Evolutionary conservation across 2,888 invertebrate genomes (phyloP), one percentile per base, ranked within the genome.

Genomic region (Gandaritis pyraliata): DNA sequence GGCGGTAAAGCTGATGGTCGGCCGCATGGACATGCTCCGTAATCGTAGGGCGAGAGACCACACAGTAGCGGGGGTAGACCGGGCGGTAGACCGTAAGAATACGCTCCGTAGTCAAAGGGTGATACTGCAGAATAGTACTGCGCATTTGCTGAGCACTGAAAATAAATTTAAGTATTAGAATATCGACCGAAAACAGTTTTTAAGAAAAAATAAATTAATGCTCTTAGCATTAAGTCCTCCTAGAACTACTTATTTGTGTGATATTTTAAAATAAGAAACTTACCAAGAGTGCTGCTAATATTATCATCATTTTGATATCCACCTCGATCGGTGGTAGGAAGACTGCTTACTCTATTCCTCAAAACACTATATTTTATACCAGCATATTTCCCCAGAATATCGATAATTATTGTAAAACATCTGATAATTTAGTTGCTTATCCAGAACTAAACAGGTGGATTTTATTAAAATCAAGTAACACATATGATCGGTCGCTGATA

Each of bases 241-340:
- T n/a, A n/a, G n/a, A n/a, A n/a, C n/a, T n/a, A n/a, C n/a, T n/a
- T n/a, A n/a, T n/a, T n/a, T n/a, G n/a, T n/a, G n/a, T n/a, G n/a
- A n/a, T n/a, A n/a, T n/a, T n/a, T n/a, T n/a, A 47, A 52, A 43
- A 10, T 46, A 54, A 46, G 13, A 23, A 54, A 45, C 79, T 87
- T 81, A 90, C 90, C 79, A 84, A 79, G 45, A 77, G 77, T 65
- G 81, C 77, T 66, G 87, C 66, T 52, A 87, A 65, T 48, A 88
- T 65, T 41, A 82, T 56, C 11, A 83, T 65, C 65, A 81, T 74
- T 58, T 73, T 80, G 56, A 62, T 69, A 66, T 77, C 72, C 83
- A 80, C 81, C 83, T 72, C 74, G 76, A 72, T 74, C 64, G 80
- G 76, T 81, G 83, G 80, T 74, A 68, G 70, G 67, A 64, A 65